phyloP scores from a whole-genome alignment of 2,113 vertebrate genomes.

The Proteles cristata region DNA sequence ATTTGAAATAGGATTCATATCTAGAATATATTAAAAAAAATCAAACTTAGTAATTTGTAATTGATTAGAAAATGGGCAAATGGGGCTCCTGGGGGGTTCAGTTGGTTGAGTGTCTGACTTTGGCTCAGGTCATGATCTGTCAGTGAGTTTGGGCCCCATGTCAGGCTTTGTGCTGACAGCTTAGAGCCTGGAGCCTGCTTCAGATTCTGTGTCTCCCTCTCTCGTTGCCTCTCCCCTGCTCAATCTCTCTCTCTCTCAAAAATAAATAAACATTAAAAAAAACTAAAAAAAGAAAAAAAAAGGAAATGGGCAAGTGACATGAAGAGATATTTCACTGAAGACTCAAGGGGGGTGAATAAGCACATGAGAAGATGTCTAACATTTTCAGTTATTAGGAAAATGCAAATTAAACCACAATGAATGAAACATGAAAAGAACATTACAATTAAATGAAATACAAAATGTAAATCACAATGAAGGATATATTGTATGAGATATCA shows the following conservation, averaged over 20 bases:
- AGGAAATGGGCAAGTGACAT: not conserved
- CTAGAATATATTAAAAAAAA: not conserved
- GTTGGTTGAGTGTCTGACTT: not conserved
- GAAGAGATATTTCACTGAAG: not conserved
- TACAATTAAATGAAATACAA: not conserved
- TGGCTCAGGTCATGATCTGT: not conserved
- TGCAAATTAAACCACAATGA: not conserved
- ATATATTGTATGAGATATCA: not conserved
- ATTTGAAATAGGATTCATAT: not conserved
- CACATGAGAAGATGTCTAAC: not conserved
- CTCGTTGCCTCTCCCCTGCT: not conserved
- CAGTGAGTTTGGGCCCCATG: not conserved
- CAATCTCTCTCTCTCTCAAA: not conserved
- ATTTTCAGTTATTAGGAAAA: not conserved
- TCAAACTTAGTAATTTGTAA: not conserved
- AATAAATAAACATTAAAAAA: not conserved
- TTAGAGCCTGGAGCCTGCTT: not conserved
- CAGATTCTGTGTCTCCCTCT: not conserved
- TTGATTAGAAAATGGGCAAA: not conserved
- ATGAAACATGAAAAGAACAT: not conserved
- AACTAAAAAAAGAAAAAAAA: not conserved
- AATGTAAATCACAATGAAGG: not conserved
- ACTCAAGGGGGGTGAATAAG: not conserved
- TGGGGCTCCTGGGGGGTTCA: not conserved
- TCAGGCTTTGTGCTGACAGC: not conserved